These are phyloP conservation scores for Agrotis exclamationis DNA, from an alignment of 2,888 invertebrate genomes.

Conservation along the genomic window DNA sequence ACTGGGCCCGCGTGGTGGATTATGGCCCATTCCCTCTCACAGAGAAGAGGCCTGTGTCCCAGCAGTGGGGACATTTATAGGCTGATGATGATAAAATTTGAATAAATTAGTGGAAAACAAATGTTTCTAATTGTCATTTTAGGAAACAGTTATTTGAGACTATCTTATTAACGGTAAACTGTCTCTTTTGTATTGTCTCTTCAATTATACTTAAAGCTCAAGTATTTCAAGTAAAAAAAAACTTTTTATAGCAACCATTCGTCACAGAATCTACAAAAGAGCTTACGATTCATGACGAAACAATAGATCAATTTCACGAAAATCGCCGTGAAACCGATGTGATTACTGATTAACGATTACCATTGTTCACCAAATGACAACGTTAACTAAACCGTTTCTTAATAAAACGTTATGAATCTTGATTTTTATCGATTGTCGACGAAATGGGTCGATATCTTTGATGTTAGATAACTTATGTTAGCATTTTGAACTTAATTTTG, in stretches of 20 bases:
- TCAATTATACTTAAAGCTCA: slow-evolving; percentile 20
- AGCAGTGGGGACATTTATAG: slow-evolving; percentile 21
- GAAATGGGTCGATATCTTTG: slow-evolving; percentile 51
- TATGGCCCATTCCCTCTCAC: no score
- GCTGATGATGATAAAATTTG: no score
- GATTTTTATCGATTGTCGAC: slow-evolving; percentile 72
- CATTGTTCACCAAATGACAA: slow-evolving; percentile 80
- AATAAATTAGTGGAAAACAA: slow-evolving; percentile 18
- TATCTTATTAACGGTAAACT: slow-evolving; percentile 27
- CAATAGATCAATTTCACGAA: slow-evolving; percentile 81
- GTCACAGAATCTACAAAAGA: slow-evolving; percentile 51
- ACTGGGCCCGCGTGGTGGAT: no score
- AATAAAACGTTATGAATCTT: slow-evolving; percentile 73
- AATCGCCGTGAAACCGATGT: slow-evolving; percentile 82
- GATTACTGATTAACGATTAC: slow-evolving; percentile 80
- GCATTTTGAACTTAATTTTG: slow-evolving; percentile 17
- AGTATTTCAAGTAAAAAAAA: slow-evolving; percentile 4
- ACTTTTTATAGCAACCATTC: slow-evolving; percentile 45
- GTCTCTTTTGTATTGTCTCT: slow-evolving; percentile 23
- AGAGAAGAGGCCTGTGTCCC: no score
- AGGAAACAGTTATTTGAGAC: slow-evolving; percentile 21
- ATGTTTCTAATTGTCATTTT: slow-evolving; percentile 23
- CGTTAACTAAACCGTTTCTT: slow-evolving; percentile 80
- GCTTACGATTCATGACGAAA: slow-evolving; percentile 67
- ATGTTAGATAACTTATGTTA: neutral